phyloP scores from a whole-genome alignment of 2,113 vertebrate species.

The Genyomyrus donnyi region DNA sequence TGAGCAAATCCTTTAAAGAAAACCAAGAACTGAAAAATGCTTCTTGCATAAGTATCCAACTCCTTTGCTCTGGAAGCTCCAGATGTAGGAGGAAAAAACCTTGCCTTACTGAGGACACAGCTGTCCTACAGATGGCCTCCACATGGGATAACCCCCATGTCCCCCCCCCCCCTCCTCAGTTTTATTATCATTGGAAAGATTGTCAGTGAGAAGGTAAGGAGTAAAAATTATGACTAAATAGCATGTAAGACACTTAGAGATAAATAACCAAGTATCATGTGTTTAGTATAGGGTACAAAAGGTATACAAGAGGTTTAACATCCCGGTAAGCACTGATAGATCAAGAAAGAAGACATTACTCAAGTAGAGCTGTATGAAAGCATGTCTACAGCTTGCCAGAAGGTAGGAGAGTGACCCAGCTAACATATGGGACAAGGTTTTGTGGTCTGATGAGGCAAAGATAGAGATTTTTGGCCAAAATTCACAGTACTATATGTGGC shows the following conservation, averaged over 20 bases:
- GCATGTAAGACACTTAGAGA: neutral
- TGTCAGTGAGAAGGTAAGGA: neutral
- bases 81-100: neutral
- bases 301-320: neutral
- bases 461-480: neutral
- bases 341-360: neutral
- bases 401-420: neutral
- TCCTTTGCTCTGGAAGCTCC: neutral
- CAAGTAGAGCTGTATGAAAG: neutral
- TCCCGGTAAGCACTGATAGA: neutral
- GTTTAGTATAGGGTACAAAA: neutral
- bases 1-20: neutral
- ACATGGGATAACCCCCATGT: neutral
- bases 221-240: neutral
- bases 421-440: neutral
- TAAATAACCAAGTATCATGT: neutral
- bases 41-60: neutral
- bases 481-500: neutral
- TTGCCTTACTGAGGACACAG: neutral
- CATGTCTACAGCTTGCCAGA: neutral
- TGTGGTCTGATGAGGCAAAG: neutral
- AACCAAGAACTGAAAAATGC: neutral
- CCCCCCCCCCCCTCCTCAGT: neutral
- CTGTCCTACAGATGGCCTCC: neutral
- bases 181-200: neutral